A percentile compares a stretch with the other conserved stretches of the same genome.
Conservation (phyloP, 2,113 vertebrate species). For the Xyrauchen texanus region DNA sequence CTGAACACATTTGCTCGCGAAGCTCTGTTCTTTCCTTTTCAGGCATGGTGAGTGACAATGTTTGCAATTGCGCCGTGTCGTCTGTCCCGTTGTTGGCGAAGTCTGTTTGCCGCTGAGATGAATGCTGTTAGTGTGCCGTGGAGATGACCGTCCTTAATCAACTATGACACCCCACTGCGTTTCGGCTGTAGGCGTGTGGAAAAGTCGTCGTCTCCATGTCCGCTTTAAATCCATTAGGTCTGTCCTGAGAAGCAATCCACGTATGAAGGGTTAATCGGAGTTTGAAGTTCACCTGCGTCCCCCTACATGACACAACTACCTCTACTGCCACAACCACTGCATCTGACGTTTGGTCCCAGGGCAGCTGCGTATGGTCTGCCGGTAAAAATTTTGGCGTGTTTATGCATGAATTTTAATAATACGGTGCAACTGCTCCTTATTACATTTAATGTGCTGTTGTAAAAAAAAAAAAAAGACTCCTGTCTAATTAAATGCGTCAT, state of each 20-base stretch:
- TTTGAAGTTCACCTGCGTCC: slow-evolving; percentile 63
- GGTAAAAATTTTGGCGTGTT: slow-evolving; percentile 67
- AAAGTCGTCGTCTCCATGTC: slow-evolving; percentile 59
- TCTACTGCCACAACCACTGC: slow-evolving; percentile 53
- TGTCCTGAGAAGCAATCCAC: slow-evolving; percentile 58
- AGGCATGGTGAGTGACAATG: slow-evolving; percentile 70
- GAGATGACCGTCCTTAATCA: slow-evolving; percentile 66
- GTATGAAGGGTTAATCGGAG: slow-evolving; percentile 60
- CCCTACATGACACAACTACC: slow-evolving; percentile 30
- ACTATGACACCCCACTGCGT: slow-evolving; percentile 60
- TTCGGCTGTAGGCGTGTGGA: slow-evolving; percentile 67
- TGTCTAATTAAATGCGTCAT: neutral
- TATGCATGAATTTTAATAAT: slow-evolving; percentile 70
- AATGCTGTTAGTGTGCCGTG: slow-evolving; percentile 72
- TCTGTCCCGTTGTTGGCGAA: slow-evolving; percentile 66
- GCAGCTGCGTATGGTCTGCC: slow-evolving; percentile 60
- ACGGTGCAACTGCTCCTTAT: slow-evolving; percentile 66
- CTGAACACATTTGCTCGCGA: slow-evolving; percentile 74
- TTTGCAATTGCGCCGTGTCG: slow-evolving; percentile 61
- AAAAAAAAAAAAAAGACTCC: neutral
- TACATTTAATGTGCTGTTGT: slow-evolving; percentile 32
- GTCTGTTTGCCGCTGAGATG: slow-evolving; percentile 71
- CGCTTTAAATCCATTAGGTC: slow-evolving; percentile 68
- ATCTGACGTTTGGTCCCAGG: slow-evolving; percentile 60
- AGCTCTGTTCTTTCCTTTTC: slow-evolving; percentile 78